A percentile compares a stretch with the other conserved stretches of the same genome.
Conservation (phyloP, 2,113 vertebrate species). For the Pelusios castaneus region DNA sequence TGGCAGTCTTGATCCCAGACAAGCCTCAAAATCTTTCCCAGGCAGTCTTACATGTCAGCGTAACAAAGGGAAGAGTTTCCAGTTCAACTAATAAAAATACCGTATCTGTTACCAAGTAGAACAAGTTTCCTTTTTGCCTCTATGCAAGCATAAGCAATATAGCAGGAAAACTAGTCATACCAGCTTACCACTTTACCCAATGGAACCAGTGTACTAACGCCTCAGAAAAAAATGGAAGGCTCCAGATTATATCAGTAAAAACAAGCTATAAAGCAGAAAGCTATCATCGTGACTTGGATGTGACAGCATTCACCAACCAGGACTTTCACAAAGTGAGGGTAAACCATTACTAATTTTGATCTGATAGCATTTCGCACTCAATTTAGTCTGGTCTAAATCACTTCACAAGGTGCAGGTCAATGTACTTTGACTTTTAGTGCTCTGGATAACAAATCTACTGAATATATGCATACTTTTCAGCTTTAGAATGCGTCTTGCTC, state of each 20-base stretch:
- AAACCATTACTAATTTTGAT: neutral
- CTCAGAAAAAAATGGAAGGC: neutral
- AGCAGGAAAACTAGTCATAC: neutral
- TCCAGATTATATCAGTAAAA: neutral
- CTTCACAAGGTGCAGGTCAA: neutral
- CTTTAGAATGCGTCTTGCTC: no score
- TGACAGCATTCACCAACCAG: neutral
- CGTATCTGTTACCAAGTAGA: neutral
- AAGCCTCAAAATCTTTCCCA: no score
- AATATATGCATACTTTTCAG: no score
- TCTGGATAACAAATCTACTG: neutral
- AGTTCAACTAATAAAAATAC: neutral
- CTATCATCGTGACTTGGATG: neutral
- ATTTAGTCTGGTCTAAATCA: neutral
- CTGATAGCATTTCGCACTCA: neutral
- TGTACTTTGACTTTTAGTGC: neutral
- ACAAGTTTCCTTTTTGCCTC: neutral
- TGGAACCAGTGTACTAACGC: neutral
- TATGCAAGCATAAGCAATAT: neutral
- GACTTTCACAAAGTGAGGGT: neutral
- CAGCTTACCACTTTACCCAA: neutral
- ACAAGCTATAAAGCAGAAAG: neutral
- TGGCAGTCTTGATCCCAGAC: neutral
- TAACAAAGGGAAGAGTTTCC: neutral
- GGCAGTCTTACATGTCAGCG: neutral